Base-by-base conservation (phyloP, 2,797 vertebrate species). In the Nannoperca australis region DNA sequence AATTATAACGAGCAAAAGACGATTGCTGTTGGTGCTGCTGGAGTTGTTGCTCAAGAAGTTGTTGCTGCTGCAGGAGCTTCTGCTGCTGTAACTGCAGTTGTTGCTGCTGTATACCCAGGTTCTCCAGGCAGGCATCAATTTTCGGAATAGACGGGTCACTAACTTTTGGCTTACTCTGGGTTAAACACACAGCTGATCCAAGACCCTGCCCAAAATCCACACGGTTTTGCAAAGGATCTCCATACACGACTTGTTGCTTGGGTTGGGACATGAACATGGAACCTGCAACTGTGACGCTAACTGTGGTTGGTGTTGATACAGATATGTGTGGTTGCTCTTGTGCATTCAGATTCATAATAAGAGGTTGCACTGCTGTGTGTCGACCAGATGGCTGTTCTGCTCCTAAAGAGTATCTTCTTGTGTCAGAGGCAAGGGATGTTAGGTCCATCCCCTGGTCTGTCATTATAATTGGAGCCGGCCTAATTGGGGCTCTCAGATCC, bases 391-490 rank as follows among this genome's bases (percentile, higher is more conserved):
- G 91, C 69, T 96, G 96, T 70, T 99, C 98, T 87, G 96, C 68
- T 68, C 97, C 96, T 73, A 98, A 86, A 78, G 97, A 98, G 45
- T 98, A 99, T 88, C 97, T 96, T 82, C 98, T 96, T 5, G 96
- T 95, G 84, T 99, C 99, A 0, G 96, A 92, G 7, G 98, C 97
- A 81, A 99, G 91, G 32, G 99, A 99, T 30, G 98, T 99, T 74
- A 99, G 94, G 89, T 99, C 99, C 98, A 99, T 98, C 49, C 99
- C 99, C 78, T 99, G 97, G 83, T 99, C 99, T 14, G 99, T 99
- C 93, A 99, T 98, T 84, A 99, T 99, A 88, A 99, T 96, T 78
- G 98, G 98, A 1, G 97, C 94, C 30, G 97, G 91, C 67, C 97
- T 98, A 77, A 96, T 64, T 1, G 97, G 97, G 0, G 98, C 96